phyloP scores from a whole-genome alignment of 2,888 invertebrate species.

The Teleiodes luculella region DNA sequence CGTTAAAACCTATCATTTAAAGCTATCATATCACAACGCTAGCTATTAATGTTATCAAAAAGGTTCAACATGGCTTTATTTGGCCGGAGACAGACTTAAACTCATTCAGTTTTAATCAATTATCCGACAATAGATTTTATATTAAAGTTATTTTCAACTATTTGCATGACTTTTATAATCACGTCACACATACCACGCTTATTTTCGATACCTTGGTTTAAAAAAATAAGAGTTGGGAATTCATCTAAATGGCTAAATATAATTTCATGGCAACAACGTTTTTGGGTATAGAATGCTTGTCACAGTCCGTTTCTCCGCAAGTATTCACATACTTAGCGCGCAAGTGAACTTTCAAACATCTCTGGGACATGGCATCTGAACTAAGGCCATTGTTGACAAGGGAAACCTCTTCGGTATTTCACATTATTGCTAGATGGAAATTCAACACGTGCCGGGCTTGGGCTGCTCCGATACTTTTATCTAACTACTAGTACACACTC shows the following conservation, averaged over 20 bases:
- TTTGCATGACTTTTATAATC: too few species aligned
- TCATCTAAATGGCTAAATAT: neutral
- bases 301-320: neutral
- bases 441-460: neutral
- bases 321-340: neutral
- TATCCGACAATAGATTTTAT: neutral
- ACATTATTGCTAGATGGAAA: neutral
- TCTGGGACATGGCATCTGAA: neutral
- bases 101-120: neutral
- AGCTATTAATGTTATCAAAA: neutral
- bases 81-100: neutral
- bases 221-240: too few species aligned
- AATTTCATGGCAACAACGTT: neutral
- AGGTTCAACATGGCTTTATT: neutral
- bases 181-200: too few species aligned
- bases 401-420: conserved; percentile 8
- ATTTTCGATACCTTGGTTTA: too few species aligned
- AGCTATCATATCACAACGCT: neutral
- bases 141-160: too few species aligned
- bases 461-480: neutral
- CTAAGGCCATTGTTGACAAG: conserved; percentile 3
- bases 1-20: conserved; percentile 4
- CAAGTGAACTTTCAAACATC: neutral
- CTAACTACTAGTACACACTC: neutral
- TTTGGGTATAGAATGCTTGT: neutral